Base-by-base conservation (phyloP, 2,113 vertebrate species). In the Alethe diademata region DNA sequence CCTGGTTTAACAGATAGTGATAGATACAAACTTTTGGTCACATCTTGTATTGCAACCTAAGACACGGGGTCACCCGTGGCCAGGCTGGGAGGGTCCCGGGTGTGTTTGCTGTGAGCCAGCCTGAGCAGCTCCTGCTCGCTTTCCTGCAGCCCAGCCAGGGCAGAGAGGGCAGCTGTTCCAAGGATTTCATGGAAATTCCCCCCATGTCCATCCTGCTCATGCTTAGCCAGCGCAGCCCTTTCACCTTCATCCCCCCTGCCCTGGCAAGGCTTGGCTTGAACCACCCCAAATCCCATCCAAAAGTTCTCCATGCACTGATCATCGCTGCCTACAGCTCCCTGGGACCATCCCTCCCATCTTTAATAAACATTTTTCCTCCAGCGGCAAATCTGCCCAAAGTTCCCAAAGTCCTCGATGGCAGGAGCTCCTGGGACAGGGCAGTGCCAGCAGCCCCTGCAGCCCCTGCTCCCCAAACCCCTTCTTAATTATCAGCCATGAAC, bases 191-290 rank as follows among this genome's bases (percentile, higher is more conserved):
- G 20, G 35, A 35, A 43, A 16, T 19, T 60, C 25, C 69, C n/a
- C 57, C n/a, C 5, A 17, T 6, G 0, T 28, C 4, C 4, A 0
- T 12, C 7, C 35, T 13, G 13, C 54, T 12, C 3, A 0, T 13
- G 45, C 15, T 72, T 56, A 33, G 26, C 64, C 76, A 33, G 72
- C 48, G 4, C 33, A 47, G 12, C 38, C 53, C 9, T 2, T 11
- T 3, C 8, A 1, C 9, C 2, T 26, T 33, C 80, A 53, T 3
- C 33, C 9, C 14, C 5, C 16, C 22, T 33, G 67, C 14, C 67
- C 51, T 17, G 25, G 42, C 58, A 26, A 35, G 17, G 48, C 48
- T 38, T 3, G 25, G 48, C 54, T 57, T 11, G 8, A 67, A 23
- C 45, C 14, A 7, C 19, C 26, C 26, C 53, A 10, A 35, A 12